Evolutionary conservation across 2,888 invertebrate species (phyloP), one percentile per base, ranked within the genome.

Genomic region (Portevinia maculata): DNA sequence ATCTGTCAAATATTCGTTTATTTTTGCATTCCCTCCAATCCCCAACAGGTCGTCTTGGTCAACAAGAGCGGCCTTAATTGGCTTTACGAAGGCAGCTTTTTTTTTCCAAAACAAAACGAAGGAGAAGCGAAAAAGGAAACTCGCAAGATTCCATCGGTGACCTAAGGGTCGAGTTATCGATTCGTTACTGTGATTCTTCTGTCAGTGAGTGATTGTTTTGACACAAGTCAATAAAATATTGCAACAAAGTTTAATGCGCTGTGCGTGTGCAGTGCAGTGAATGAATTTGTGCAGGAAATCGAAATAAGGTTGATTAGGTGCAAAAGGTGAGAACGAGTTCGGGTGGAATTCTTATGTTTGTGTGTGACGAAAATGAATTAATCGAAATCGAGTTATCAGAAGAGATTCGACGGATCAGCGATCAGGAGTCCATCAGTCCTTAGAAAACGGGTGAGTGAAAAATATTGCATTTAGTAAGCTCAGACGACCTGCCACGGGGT

Each of bases 391-490:
- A 19, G 13, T 9, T 41, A 1, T 48, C n/a, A 21, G 32, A 48
- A 41, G 32, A 28, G 19, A 37, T 17, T n/a, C 21, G 21, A 5
- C 13, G 48, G 39, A 79, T 37, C 53, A 50, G n/a, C 48, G 41
- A 46, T n/a, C 32, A 28, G 5, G 11, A 13, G 78, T 48, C 24
- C 39, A 52, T 73, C 78, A 73, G 83, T 83, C 55, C 78, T 83
- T 73, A 83, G 78, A 83, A 83, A 73, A 73, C n/a, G 83, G 83
- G 83, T 83, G 21, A 81, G 81, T 76, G n/a, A n/a, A n/a, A n/a
- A 50, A 7, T 6, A 17, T 3, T 7, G 8, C 15, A 7, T 24
- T 24, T 24, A 24, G 24, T 5, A 24, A n/a, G n/a, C n/a, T n/a
- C n/a, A n/a, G n/a, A n/a, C n/a, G n/a, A n/a, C n/a, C n/a, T n/a